phyloP scores from a whole-genome alignment of 1,140 invertebrate genomes.

The Euwallacea fornicatus region DNA sequence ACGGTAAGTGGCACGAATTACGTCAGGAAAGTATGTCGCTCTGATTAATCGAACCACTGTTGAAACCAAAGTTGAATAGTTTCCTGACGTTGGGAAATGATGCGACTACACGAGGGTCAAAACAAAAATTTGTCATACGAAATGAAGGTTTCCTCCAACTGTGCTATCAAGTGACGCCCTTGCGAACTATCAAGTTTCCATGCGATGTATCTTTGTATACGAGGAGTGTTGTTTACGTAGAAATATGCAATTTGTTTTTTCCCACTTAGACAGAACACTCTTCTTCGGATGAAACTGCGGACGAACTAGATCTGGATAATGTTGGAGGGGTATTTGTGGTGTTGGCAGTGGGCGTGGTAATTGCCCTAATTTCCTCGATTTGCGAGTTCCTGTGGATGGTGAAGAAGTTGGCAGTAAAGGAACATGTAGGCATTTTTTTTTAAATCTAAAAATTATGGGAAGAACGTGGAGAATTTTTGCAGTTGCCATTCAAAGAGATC shows the following conservation, averaged over 20 bases:
- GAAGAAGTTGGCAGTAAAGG: conserved; percentile 72
- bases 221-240: too few relatives aligned
- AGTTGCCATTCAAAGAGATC: conserved; percentile 65
- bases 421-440: conserved; percentile 61
- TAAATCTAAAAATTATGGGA: neutral
- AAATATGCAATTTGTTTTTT: too few relatives aligned
- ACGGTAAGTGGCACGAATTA: conserved; percentile 47
- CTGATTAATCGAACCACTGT: too few relatives aligned
- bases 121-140: too few relatives aligned
- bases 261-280: conserved; percentile 29
- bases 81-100: too few relatives aligned
- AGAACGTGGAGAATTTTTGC: conserved; percentile 28
- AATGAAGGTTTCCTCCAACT: too few relatives aligned
- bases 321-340: conserved; percentile 92
- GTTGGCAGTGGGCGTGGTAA: conserved; percentile 67
- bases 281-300: conserved; percentile 52
- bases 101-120: too few relatives aligned
- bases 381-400: conserved; percentile 84
- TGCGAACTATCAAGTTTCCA: too few relatives aligned
- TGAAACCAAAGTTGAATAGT: too few relatives aligned
- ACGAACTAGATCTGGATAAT: conserved; percentile 72
- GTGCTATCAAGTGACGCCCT: too few relatives aligned
- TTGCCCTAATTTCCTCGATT: conserved; percentile 67
- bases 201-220: too few relatives aligned
- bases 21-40: neutral